Evolutionary conservation across 2,113 vertebrate genomes (phyloP).

Genomic region (Tragelaphus buxtoni): DNA sequence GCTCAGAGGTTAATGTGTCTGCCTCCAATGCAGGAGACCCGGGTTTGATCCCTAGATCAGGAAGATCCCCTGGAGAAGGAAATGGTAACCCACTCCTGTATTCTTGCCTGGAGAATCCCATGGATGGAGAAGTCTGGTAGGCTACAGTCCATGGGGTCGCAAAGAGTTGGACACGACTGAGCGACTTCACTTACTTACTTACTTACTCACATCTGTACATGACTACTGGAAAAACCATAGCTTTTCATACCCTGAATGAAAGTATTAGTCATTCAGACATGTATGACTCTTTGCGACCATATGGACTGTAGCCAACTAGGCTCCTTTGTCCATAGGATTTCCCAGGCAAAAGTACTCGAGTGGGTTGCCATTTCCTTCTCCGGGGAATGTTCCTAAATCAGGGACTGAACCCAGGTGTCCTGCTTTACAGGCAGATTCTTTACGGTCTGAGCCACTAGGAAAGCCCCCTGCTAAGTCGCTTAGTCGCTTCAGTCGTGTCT

Average conservation of each 20-base stretch:
- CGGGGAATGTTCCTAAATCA: not conserved
- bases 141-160: not conserved
- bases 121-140: not conserved
- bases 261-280: not conserved
- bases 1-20: no score
- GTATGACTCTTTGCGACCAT: not conserved
- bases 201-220: not conserved
- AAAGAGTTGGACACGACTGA: not conserved
- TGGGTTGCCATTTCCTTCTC: not conserved
- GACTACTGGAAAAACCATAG: not conserved
- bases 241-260: not conserved
- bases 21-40: no score
- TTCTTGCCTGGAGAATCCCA: no score
- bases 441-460: not conserved
- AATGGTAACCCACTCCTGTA: no score
- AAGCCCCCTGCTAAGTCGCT: not conserved
- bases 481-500: no score
- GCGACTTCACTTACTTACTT: not conserved
- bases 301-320: not conserved
- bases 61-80: no score
- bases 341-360: not conserved
- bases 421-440: not conserved
- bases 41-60: no score
- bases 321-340: not conserved
- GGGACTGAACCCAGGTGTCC: not conserved